Percentiles rank a stretch among this genome's conserved stretches.
These are phyloP conservation scores for Ericerus pela DNA, from an alignment of 1,140 invertebrate genomes.

Conservation along the genomic window DNA sequence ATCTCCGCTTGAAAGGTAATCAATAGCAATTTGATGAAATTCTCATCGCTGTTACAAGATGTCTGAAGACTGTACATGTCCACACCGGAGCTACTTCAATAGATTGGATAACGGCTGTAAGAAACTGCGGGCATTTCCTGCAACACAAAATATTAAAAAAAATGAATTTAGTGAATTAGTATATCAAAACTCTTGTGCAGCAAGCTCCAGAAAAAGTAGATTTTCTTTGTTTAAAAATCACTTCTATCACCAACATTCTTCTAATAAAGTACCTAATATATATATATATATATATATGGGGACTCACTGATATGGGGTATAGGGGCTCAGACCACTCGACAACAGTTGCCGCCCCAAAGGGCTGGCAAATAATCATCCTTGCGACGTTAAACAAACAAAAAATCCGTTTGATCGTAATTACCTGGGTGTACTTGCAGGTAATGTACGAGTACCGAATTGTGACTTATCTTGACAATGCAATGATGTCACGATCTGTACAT, in stretches of 20 bases:
- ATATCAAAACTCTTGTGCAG: no score
- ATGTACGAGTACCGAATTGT: no score
- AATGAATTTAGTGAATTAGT: not conserved
- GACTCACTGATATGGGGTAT: slow-evolving; percentile 73
- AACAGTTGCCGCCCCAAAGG: no score
- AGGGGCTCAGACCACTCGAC: no score
- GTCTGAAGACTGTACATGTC: slow-evolving; percentile 16
- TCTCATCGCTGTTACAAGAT: slow-evolving; percentile 32
- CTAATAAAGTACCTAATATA: slow-evolving; percentile 57
- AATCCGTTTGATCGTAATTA: no score
- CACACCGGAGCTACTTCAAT: slow-evolving; percentile 25
- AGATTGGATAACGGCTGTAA: slow-evolving; percentile 11
- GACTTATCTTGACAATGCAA: no score
- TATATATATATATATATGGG: slow-evolving; percentile 83
- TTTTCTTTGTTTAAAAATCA: no score
- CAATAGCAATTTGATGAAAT: slow-evolving; percentile 27
- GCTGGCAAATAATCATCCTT: no score
- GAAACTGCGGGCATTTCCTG: not conserved
- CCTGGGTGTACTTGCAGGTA: no score
- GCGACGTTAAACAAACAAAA: no score
- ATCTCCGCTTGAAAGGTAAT: slow-evolving; percentile 16
- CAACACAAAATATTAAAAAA: not conserved
- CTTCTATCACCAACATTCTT: slow-evolving; percentile 10
- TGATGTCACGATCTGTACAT: no score
- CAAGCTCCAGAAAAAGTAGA: not conserved